Evolutionary conservation across 2,797 vertebrate species (phyloP).

Genomic region (Amazona finschi): DNA sequence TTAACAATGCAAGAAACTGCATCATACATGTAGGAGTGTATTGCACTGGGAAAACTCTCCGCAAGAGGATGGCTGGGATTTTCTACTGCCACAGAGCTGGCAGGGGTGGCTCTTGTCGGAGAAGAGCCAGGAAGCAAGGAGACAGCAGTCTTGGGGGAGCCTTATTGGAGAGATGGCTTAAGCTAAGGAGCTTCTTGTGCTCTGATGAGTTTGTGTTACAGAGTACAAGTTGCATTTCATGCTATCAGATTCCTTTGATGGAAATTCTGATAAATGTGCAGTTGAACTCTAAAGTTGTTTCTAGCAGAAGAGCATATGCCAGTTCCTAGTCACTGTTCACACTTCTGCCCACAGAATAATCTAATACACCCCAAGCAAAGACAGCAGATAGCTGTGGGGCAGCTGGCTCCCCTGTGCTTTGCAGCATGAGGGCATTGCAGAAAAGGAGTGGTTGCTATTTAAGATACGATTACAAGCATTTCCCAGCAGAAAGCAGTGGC

Average conservation of each 20-base stretch:
- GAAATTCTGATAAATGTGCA: not conserved
- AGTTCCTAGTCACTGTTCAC: not conserved
- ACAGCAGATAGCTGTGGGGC: not conserved
- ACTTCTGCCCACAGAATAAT: not conserved
- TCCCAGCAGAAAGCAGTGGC: not conserved
- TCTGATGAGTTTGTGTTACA: not conserved
- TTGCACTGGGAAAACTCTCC: not conserved
- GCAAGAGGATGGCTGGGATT: not conserved
- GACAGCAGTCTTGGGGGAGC: not conserved
- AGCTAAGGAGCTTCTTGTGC: not conserved
- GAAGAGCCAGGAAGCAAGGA: not conserved
- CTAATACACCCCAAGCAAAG: not conserved
- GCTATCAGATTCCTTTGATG: not conserved
- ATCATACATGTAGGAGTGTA: not conserved
- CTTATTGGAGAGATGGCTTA: not conserved
- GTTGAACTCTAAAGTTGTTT: not conserved
- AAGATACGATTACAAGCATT: not conserved
- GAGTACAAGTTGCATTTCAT: not conserved
- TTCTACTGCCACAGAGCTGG: not conserved
- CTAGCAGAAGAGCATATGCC: not conserved
- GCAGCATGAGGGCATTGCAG: not conserved
- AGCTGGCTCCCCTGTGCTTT: not conserved
- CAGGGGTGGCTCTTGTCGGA: not conserved
- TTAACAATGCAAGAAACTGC: slow-evolving; percentile 3
- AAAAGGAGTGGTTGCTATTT: not conserved